Evolutionary conservation across 2,113 vertebrate genomes (phyloP).

Genomic region (Phrynosoma blainvillii): DNA sequence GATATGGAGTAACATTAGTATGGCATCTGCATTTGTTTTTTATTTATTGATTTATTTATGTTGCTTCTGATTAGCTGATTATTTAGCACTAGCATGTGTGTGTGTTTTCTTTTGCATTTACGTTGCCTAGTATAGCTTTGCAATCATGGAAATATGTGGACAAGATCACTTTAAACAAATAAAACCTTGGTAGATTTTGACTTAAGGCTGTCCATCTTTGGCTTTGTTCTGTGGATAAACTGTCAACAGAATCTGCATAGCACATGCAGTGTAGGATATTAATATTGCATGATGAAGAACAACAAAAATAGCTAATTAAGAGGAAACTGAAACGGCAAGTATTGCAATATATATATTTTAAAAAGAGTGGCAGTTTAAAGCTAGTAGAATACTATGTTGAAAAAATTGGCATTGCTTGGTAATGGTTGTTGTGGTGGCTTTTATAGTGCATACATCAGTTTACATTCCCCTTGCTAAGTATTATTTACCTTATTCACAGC

Average conservation of each 20-base stretch:
- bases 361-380: background rate
- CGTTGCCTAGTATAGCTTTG: background rate
- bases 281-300: background rate
- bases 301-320: background rate
- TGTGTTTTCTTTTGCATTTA: too few relatives aligned
- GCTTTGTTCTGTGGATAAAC: background rate
- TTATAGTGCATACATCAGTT: background rate
- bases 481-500: background rate
- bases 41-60: too few relatives aligned
- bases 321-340: background rate
- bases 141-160: background rate
- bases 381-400: background rate
- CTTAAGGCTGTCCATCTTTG: background rate
- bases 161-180: background rate
- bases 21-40: background rate
- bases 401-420: background rate
- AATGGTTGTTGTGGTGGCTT: background rate
- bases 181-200: background rate
- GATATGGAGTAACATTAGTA: too few relatives aligned
- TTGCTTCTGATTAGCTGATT: background rate
- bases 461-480: background rate
- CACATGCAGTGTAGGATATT: background rate
- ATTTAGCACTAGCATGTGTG: too few relatives aligned
- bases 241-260: background rate
- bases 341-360: background rate